Percentiles rank a stretch among this genome's conserved stretches.
Evolutionary conservation across 2,113 vertebrate species (phyloP).

Genomic region (Sphaerodactylus townsendi): DNA sequence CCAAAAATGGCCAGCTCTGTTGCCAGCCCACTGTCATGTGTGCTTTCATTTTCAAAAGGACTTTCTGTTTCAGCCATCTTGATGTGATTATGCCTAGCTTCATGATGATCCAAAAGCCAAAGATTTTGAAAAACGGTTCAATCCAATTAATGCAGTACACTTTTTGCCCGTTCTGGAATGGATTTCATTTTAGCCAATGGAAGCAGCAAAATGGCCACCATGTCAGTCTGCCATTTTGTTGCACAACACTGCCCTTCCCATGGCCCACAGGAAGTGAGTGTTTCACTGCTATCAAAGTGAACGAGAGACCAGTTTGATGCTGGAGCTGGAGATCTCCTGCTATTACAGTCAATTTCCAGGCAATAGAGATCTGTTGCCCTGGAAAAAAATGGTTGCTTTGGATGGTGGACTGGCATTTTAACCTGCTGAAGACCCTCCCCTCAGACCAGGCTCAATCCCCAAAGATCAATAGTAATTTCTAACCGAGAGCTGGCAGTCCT

Average conservation of each 20-base stretch:
- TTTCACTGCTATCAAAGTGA: not conserved
- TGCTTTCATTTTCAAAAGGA: conserved; percentile 18
- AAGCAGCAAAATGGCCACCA: conserved; percentile 39
- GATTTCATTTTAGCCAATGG: conserved; percentile 54
- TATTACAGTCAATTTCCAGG: too few species aligned
- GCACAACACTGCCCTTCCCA: not conserved
- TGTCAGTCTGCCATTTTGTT: conserved; percentile 44
- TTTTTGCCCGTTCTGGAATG: conserved; percentile 59
- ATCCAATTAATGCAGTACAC: conserved; percentile 41
- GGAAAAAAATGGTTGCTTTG: too few species aligned
- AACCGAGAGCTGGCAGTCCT: too few species aligned
- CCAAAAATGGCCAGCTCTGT: conserved; percentile 35
- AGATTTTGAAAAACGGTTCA: conserved; percentile 50
- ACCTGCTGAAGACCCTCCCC: too few species aligned
- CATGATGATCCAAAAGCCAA: conserved; percentile 56
- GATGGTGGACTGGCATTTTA: too few species aligned
- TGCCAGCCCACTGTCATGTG: conserved; percentile 37
- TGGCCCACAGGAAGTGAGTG: not conserved
- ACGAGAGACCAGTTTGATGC: not conserved
- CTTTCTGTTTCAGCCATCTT: conserved; percentile 46
- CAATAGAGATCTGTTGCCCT: too few species aligned
- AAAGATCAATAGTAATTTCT: too few species aligned
- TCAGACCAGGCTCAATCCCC: too few species aligned
- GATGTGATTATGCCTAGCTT: conserved; percentile 50
- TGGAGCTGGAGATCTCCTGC: too few species aligned